Percentiles rank a stretch among this genome's conserved stretches.
Conservation (phyloP, 2,113 vertebrate genomes). For the Microcebus tavaratra region DNA sequence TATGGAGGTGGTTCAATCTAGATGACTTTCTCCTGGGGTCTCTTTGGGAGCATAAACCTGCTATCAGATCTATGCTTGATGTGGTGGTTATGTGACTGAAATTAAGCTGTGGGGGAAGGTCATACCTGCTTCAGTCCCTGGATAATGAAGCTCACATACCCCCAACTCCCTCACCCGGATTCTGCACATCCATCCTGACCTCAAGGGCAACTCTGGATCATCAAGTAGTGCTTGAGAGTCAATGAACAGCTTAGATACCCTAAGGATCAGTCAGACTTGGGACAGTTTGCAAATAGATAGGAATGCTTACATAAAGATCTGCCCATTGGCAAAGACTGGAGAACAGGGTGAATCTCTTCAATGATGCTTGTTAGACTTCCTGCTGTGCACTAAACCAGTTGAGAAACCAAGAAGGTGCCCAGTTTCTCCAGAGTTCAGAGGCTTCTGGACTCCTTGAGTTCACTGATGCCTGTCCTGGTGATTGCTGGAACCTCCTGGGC, state of each 20-base stretch:
- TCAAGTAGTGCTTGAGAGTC: background rate
- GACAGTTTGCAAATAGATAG: background rate
- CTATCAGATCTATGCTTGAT: too few relatives aligned
- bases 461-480: background rate
- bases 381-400: too few relatives aligned
- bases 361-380: background rate
- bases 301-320: background rate
- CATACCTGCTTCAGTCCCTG: background rate
- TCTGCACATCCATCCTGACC: background rate
- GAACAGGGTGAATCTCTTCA: background rate
- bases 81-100: too few relatives aligned
- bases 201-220: background rate
- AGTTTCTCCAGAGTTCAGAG: background rate
- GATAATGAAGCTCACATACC: background rate
- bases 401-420: background rate
- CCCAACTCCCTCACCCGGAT: too few relatives aligned
- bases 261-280: background rate
- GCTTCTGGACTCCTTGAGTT: background rate
- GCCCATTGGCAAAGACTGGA: background rate
- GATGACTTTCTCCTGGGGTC: background rate
- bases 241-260: background rate
- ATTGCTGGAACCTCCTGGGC: too few relatives aligned
- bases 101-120: background rate
- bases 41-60: too few relatives aligned
- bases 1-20: background rate